Conservation (phyloP, 1,140 invertebrate genomes). For the Drosophila littoralis region DNA sequence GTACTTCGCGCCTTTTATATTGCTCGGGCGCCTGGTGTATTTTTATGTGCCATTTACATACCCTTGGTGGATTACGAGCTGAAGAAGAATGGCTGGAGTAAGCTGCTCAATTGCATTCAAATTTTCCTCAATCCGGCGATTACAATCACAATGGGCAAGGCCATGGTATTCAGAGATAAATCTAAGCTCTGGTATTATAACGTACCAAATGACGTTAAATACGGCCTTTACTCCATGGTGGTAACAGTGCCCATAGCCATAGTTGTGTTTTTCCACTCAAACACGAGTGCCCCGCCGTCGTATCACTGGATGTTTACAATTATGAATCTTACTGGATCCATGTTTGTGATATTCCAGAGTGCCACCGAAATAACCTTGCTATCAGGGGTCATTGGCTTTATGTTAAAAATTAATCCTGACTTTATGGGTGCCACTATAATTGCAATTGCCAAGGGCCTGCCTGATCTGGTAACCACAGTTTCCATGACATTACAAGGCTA, state of each 20-base stretch:
- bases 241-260: background rate
- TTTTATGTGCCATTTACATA: conserved; percentile 20
- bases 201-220: no score
- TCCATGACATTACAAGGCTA: background rate
- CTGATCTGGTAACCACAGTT: background rate
- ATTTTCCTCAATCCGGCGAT: conserved; percentile 11
- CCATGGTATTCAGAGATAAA: background rate
- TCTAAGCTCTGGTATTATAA: background rate
- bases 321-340: background rate
- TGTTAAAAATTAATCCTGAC: background rate
- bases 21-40: conserved; percentile 20
- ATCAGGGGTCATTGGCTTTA: background rate
- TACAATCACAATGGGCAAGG: background rate
- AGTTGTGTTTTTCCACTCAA: background rate
- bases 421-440: background rate
- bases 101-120: conserved; percentile 59
- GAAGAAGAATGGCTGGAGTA: conserved; percentile 60
- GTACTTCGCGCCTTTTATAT: background rate
- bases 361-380: background rate
- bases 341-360: background rate
- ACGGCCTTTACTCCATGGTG: background rate
- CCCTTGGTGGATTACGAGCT: conserved; percentile 48
- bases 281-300: background rate
- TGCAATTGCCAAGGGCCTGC: background rate
- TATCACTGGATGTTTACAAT: background rate